Evolutionary conservation across 2,797 vertebrate species (phyloP), one percentile per base, ranked within the genome.

Genomic region (Antennarius maculatus): DNA sequence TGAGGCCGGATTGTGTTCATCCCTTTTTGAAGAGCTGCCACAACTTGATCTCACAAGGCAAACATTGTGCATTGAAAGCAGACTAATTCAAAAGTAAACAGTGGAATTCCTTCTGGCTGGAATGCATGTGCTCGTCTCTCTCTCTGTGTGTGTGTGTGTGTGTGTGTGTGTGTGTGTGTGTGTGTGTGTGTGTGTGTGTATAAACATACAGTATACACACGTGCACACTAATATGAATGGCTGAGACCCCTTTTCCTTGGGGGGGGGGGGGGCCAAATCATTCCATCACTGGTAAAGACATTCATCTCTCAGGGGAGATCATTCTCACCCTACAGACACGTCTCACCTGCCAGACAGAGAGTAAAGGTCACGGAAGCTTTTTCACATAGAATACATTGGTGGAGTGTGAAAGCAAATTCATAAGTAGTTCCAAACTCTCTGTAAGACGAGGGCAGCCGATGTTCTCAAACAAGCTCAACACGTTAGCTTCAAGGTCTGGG

Each of bases 51-150:
- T 54, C 15, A 29, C 45, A 64, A 69, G 57, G 50, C 52, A 81
- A 83, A 83, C 77, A 76, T 6, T 82, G 68, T 42, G 41, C 54
- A 68, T 80, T 87, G 83, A 66, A 79, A 54, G 71, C 52, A 14
- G 53, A 61, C 51, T 76, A 68, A 82, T 76, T 76, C 78, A 59
- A 81, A 81, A 77, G 80, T 83, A 82, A 91, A 91, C 80, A 76
- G 31, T 79, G 61, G 66, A 67, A 89, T 89, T 87, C 79, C 66
- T 78, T 50, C 56, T 34, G 61, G 18, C 48, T 78, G 66, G 61
- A 83, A 82, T 84, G 81, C 29, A 54, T 60, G 48, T 18, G 43
- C 62, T 71, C 15, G 6, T 76, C 59, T n/a, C n/a, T n/a, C n/a
- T n/a, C n/a, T n/a, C n/a, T 72, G 28, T 58, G 63, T 64, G 1